Conservation (phyloP, 2,113 vertebrate species). For the Ammospiza nelsoni region DNA sequence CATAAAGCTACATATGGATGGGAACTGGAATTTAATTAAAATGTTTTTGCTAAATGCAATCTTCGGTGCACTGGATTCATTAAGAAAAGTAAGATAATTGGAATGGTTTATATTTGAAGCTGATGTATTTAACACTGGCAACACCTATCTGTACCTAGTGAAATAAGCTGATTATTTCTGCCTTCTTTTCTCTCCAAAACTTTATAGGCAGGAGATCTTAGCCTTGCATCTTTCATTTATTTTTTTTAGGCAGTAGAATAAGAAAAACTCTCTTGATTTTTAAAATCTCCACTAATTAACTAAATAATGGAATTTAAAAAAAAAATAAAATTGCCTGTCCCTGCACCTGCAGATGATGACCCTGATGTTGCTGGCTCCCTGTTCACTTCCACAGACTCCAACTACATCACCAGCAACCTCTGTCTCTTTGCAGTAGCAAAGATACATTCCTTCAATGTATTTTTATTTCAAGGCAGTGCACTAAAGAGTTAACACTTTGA, state of each 20-base stretch:
- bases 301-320: background rate
- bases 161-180: conserved; percentile 50
- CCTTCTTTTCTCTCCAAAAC: background rate
- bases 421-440: background rate
- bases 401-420: background rate
- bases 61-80: background rate
- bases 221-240: background rate
- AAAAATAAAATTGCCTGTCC: background rate
- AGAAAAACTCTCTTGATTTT: background rate
- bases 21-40: background rate
- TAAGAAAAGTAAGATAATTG: background rate
- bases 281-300: background rate
- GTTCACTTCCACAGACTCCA: background rate
- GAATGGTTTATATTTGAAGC: background rate
- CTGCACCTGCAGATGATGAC: background rate
- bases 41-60: background rate
- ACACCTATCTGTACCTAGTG: background rate
- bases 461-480: background rate
- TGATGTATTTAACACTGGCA: conserved; percentile 2
- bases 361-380: background rate
- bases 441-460: background rate
- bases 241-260: background rate
- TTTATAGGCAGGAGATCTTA: background rate
- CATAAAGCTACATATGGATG: background rate
- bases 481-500: background rate